A percentile compares a stretch with the other conserved stretches of the same genome.
phyloP scores from a whole-genome alignment of 1,140 invertebrate species.

The Hyles euphorbiae region DNA sequence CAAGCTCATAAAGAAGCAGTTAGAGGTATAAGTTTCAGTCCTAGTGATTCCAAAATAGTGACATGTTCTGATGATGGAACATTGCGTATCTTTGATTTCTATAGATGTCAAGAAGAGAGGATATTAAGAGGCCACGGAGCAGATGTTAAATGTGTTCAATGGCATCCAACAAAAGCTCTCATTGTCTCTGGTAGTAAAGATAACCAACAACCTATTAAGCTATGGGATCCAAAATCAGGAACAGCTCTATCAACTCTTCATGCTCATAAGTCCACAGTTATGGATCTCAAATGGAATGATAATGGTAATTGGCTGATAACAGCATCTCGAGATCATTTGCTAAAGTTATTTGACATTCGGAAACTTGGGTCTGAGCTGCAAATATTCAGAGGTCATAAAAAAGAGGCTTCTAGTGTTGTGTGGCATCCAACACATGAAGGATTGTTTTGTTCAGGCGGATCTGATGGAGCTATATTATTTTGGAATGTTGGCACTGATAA shows the following conservation, averaged over 20 bases:
- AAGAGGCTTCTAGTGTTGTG: conserved; percentile 96
- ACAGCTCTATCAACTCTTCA: conserved; percentile 92
- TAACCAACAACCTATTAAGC: conserved; percentile 99
- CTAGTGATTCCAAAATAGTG: conserved; percentile 98
- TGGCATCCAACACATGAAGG: conserved; percentile 99
- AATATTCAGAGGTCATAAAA: conserved; percentile 98
- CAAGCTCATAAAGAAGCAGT: conserved; percentile 99
- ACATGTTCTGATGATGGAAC: conserved; percentile 99
- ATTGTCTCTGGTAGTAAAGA: conserved; percentile 99
- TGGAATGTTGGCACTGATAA: conserved; percentile 99
- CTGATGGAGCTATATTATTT: conserved; percentile 97
- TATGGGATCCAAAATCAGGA: conserved; percentile 99
- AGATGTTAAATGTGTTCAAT: conserved; percentile 99
- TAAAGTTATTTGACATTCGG: conserved; percentile 98
- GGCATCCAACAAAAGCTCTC: conserved; percentile 98
- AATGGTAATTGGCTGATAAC: conserved; percentile 99
- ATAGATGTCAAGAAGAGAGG: conserved; percentile 96
- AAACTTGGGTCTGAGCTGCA: conserved; percentile 96
- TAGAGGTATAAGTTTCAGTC: conserved; percentile 99
- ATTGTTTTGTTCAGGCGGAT: conserved; percentile 96
- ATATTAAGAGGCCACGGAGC: conserved; percentile 98
- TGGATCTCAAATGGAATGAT: conserved; percentile 99
- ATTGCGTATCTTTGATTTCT: conserved; percentile 98
- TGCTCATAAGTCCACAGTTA: conserved; percentile 99
- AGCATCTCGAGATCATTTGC: conserved; percentile 96